Conservation (phyloP, 2,888 invertebrate genomes). For the Apodemia zela region DNA sequence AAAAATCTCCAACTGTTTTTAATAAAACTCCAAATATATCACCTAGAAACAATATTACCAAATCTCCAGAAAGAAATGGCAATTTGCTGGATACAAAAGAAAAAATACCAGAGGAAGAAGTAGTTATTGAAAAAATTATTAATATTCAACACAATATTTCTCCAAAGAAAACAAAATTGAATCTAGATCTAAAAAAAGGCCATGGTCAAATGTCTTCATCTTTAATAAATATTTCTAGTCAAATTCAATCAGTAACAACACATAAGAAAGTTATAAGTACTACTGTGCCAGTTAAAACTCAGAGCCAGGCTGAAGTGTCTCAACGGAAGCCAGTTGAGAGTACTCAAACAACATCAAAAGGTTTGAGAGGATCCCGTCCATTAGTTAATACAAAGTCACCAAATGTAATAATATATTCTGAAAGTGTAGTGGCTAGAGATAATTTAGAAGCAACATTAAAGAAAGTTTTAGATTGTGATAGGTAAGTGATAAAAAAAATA, state of each 20-base stretch:
- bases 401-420: slow-evolving; percentile 90
- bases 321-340: slow-evolving; percentile 53
- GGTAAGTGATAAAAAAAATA: slow-evolving; percentile 76
- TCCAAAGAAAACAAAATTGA: slow-evolving; percentile 71
- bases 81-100: slow-evolving; percentile 39
- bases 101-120: slow-evolving; percentile 46
- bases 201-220: slow-evolving; percentile 68
- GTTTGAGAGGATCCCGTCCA: slow-evolving; percentile 72
- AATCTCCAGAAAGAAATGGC: slow-evolving; percentile 32
- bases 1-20: slow-evolving; percentile 13
- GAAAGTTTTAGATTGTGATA: slow-evolving; percentile 85
- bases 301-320: slow-evolving; percentile 46
- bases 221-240: slow-evolving; percentile 71
- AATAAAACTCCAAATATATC: slow-evolving; percentile 23
- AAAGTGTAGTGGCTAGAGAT: slow-evolving; percentile 86
- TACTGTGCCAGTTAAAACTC: slow-evolving; percentile 63
- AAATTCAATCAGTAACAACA: slow-evolving; percentile 72
- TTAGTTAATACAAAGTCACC: slow-evolving; percentile 85
- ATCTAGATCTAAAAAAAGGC: slow-evolving; percentile 68
- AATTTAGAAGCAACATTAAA: slow-evolving; percentile 86
- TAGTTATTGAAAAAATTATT: slow-evolving; percentile 68
- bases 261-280: slow-evolving; percentile 71
- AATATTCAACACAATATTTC: slow-evolving; percentile 75
- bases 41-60: slow-evolving; percentile 24
- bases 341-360: slow-evolving; percentile 55